A percentile compares a stretch with the other conserved stretches of the same genome.
These are phyloP conservation scores for Pollicipes pollicipes DNA, from an alignment of 1,140 invertebrate species.

Conservation along the genomic window DNA sequence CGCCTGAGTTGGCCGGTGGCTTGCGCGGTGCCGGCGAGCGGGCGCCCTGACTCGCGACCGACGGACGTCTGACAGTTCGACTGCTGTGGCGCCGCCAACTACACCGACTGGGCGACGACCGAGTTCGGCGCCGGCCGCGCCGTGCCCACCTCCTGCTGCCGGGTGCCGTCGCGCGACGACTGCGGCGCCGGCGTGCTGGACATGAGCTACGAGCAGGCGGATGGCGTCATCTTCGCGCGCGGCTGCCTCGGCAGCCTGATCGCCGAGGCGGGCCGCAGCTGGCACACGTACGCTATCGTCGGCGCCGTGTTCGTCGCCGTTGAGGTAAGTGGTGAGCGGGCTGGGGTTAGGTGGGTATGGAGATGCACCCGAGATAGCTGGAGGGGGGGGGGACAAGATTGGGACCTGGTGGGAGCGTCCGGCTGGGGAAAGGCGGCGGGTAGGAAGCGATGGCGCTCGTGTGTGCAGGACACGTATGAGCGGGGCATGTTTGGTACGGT, in stretches of 20 bases:
- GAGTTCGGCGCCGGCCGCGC: constrained; percentile 13
- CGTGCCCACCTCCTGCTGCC: constrained; percentile 21
- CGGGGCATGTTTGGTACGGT: too few species aligned
- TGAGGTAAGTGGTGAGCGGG: constrained; percentile 1
- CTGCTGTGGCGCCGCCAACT: constrained; percentile 20
- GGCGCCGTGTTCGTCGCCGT: constrained; percentile 53
- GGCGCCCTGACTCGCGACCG: neutral
- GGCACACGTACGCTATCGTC: constrained; percentile 65
- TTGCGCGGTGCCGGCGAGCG: too few species aligned
- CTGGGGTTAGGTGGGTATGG: too few species aligned
- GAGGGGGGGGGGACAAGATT: constrained; percentile 18
- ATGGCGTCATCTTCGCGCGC: constrained; percentile 56
- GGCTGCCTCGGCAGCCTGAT: constrained; percentile 72
- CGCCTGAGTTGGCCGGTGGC: too few species aligned
- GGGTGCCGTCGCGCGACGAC: constrained; percentile 12
- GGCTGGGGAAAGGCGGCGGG: too few species aligned
- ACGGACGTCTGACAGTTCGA: constrained; percentile 13
- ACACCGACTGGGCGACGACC: constrained; percentile 18
- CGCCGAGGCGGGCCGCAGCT: constrained; percentile 53
- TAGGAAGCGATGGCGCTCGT: too few species aligned
- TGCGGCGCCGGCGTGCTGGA: constrained; percentile 17
- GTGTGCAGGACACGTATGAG: too few species aligned
- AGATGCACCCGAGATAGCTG: too few species aligned
- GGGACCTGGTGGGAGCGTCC: too few species aligned
- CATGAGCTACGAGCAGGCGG: neutral